A percentile compares a stretch with the other conserved stretches of the same genome.
phyloP scores from a whole-genome alignment of 1,140 invertebrate species.

The Anastrepha obliqua region DNA sequence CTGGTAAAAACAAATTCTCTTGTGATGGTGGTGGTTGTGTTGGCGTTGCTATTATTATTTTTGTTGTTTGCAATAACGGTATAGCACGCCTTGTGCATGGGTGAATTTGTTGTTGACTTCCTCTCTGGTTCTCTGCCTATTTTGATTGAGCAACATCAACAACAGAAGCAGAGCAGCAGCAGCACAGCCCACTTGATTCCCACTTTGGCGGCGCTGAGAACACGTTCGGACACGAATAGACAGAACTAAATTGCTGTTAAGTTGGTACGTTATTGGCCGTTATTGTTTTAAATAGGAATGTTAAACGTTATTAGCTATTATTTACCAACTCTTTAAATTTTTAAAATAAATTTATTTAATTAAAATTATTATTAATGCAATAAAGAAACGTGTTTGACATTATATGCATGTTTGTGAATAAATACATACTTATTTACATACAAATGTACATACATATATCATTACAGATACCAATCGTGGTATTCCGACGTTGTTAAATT shows the following conservation, averaged over 20 bases:
- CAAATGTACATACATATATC: too few species aligned
- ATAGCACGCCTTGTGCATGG: background rate
- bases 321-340: too few species aligned
- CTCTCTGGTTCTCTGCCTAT: background rate
- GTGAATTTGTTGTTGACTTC: background rate
- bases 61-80: slow-evolving; percentile 26
- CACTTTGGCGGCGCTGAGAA: background rate
- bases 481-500: too few species aligned
- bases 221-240: background rate
- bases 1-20: background rate
- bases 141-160: background rate
- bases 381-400: too few species aligned
- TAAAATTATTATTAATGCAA: too few species aligned
- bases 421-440: too few species aligned
- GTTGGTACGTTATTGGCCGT: background rate
- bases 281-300: background rate
- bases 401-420: too few species aligned
- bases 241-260: background rate
- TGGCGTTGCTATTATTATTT: background rate
- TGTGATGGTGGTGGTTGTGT: slow-evolving; percentile 9
- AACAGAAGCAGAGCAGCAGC: background rate
- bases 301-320: background rate
- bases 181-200: background rate
- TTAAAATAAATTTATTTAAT: too few species aligned
- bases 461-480: too few species aligned